A percentile compares a stretch with the other conserved stretches of the same genome.
Conservation (phyloP, 2,888 invertebrate genomes). For the Hemistola chrysoprasaria region DNA sequence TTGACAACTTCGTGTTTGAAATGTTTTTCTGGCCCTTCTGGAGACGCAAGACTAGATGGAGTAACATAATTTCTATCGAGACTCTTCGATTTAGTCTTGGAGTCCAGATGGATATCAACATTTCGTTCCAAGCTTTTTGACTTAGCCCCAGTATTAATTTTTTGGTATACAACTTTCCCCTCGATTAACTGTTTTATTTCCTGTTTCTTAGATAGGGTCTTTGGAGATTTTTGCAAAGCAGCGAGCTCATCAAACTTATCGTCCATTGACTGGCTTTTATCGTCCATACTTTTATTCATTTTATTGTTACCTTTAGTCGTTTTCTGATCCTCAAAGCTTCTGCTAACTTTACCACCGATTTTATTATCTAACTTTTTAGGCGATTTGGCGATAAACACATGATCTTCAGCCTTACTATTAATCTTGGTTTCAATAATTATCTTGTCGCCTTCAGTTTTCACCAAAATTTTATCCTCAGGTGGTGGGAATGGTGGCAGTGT, state of each 20-base stretch:
- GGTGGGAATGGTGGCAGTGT: constrained; percentile 87
- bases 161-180: constrained; percentile 84
- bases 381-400: constrained; percentile 88
- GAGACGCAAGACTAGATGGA: constrained; percentile 51
- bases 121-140: constrained; percentile 86
- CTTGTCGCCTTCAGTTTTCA: constrained; percentile 87
- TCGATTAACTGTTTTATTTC: constrained; percentile 85
- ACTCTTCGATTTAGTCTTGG: constrained; percentile 85
- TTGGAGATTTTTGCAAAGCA: constrained; percentile 81
- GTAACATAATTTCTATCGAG: constrained; percentile 84
- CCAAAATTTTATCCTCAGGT: constrained; percentile 87
- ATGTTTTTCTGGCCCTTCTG: constrained; percentile 66
- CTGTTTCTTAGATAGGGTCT: constrained; percentile 82
- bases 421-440: constrained; percentile 88
- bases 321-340: constrained; percentile 84
- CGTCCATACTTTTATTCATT: constrained; percentile 84
- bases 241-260: constrained; percentile 83
- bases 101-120: constrained; percentile 80
- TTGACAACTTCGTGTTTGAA: constrained; percentile 75
- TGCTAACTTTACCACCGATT: constrained; percentile 80
- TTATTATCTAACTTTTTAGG: constrained; percentile 87
- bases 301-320: constrained; percentile 79
- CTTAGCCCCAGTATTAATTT: constrained; percentile 77
- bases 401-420: constrained; percentile 88
- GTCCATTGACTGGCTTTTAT: constrained; percentile 84